Base-by-base conservation (phyloP, 2,797 vertebrate species). In the Hylomyscus alleni region DNA sequence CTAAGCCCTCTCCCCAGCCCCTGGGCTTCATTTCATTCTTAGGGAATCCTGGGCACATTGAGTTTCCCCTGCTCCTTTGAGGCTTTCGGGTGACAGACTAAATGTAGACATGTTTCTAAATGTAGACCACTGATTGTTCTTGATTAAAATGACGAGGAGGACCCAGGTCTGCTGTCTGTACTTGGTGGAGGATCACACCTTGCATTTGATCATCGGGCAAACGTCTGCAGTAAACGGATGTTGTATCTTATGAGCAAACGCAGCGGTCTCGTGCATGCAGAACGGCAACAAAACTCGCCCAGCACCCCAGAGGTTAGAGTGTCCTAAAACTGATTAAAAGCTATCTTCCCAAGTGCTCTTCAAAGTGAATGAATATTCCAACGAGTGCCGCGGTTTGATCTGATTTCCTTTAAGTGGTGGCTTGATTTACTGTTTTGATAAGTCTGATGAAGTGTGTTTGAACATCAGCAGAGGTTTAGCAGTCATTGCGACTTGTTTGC, bases 351-450 rank as follows among this genome's bases (percentile, higher is more conserved):
- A 34, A 95, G 73, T 60, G 76, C 69, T 93, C 40, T 93, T 96
- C 85, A 95, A 87, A 95, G 95, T 29, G 37, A 93, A 89, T 95
- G 91, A 86, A 84, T 90, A 77, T 94, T 93, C 93, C 52, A 58
- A 91, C 77, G 89, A 78, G 60, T 8, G 8, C 0, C 6, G 34
- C 84, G 78, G 37, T 88, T 96, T 96, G 86, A 95, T 96, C 95
- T 26, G n/a, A 50, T 89, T 93, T 95, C 73, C 87, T 96, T 82
- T 96, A 97, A 98, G 97, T 89, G 54, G 95, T 93, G 40, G 89
- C 60, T 96, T 97, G 95, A 95, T 96, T 95, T 75, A 40, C 65
- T 93, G 87, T 97, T 97, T 93, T 93, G 90, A 83, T 96, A 95
- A 94, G 67, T 90, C 91, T 92, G 92, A 92, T 93, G 95, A 96